Evolutionary conservation across 1,140 invertebrate genomes (phyloP).

Genomic region (Pseudomyrmex dendroicus): DNA sequence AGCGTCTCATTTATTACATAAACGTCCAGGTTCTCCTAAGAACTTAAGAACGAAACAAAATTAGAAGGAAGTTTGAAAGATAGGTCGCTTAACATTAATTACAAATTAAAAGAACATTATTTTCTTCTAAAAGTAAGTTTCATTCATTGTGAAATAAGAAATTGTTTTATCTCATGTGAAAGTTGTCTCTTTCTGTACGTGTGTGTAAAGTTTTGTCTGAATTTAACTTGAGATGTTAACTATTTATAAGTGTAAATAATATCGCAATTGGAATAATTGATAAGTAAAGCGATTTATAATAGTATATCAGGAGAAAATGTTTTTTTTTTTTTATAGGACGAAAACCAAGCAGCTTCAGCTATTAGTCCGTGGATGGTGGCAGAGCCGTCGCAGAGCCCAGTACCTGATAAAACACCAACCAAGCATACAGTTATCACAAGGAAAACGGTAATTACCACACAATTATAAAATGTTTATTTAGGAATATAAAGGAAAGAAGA

Average conservation of each 20-base stretch:
- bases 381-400: constrained; percentile 86
- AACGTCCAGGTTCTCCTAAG: not conserved
- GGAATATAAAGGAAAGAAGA: constrained; percentile 28
- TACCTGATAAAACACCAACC: constrained; percentile 87
- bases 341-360: constrained; percentile 86
- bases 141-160: constrained; percentile 7
- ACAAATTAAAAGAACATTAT: not conserved
- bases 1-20: constrained; percentile 36
- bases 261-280: not conserved
- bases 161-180: constrained; percentile 24
- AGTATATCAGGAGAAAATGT: constrained; percentile 69
- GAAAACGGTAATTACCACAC: constrained; percentile 94
- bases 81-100: not conserved
- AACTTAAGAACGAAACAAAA: not conserved
- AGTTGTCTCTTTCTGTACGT: not conserved
- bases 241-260: not conserved
- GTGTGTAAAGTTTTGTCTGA: not conserved
- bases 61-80: not conserved
- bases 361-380: constrained; percentile 92
- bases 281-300: not conserved
- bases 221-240: constrained; percentile 11
- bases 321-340: constrained; percentile 83
- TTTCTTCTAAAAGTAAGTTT: constrained; percentile 8
- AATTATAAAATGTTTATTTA: constrained; percentile 86
- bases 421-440: constrained; percentile 90